Conservation (phyloP, 1,140 invertebrate species). For the Schlechtendalia chinensis region DNA sequence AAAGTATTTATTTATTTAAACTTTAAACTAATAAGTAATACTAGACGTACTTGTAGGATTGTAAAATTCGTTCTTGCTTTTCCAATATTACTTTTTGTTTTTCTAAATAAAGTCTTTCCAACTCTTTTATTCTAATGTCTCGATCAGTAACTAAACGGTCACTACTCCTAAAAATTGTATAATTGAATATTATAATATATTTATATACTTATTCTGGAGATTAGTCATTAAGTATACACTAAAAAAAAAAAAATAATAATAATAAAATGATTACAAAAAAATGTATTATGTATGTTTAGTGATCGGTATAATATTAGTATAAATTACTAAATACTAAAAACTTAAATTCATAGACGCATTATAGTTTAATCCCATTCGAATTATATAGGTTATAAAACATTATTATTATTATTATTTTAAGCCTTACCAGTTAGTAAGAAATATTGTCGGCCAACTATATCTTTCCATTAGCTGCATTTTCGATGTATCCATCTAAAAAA, state of each 20-base stretch:
- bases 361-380: neutral
- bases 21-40: too few relatives aligned
- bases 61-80: slow-evolving; percentile 37
- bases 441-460: slow-evolving; percentile 46
- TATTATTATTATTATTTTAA: neutral
- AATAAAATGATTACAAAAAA: too few relatives aligned
- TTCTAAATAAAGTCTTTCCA: slow-evolving; percentile 31
- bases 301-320: too few relatives aligned
- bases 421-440: slow-evolving; percentile 29
- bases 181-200: neutral
- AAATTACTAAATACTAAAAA: too few relatives aligned
- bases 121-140: slow-evolving; percentile 34
- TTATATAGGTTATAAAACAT: neutral
- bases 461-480: slow-evolving; percentile 33
- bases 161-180: slow-evolving; percentile 16
- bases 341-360: too few relatives aligned
- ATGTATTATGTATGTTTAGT: too few relatives aligned
- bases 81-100: slow-evolving; percentile 29
- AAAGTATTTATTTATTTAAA: too few relatives aligned
- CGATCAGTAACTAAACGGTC: slow-evolving; percentile 39
- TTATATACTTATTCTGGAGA: too few relatives aligned
- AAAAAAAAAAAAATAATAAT: too few relatives aligned
- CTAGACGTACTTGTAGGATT: slow-evolving; percentile 25
- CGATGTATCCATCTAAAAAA: slow-evolving; percentile 8
- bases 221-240: too few relatives aligned